These are phyloP conservation scores for Ctenodactylus gundi DNA, from an alignment of 2,113 vertebrate genomes.

Conservation along the genomic window DNA sequence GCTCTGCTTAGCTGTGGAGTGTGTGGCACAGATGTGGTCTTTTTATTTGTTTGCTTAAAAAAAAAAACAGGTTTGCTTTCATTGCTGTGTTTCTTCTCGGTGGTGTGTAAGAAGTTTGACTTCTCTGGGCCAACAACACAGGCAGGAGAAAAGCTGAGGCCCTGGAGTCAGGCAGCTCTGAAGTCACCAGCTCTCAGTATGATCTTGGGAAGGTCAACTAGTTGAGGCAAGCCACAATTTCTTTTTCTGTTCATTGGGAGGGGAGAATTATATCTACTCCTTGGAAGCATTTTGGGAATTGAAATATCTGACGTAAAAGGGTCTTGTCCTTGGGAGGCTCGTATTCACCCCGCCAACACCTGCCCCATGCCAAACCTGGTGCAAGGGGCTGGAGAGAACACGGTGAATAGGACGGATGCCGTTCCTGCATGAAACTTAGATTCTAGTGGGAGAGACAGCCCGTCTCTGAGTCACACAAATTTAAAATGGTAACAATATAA, in stretches of 20 bases:
- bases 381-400: background rate
- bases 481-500: conserved; percentile 44
- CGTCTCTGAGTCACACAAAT: conserved; percentile 10
- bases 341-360: background rate
- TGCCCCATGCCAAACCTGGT: background rate
- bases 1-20: conserved; percentile 19
- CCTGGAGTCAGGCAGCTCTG: too few species aligned
- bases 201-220: background rate
- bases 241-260: background rate
- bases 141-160: background rate
- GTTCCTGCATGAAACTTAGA: background rate
- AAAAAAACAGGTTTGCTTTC: background rate
- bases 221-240: background rate
- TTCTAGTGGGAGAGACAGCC: conserved; percentile 32
- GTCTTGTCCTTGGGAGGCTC: background rate
- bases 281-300: conserved; percentile 15
- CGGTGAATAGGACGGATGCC: background rate
- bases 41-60: background rate
- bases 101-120: background rate
- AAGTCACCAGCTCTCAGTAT: background rate
- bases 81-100: conserved; percentile 7
- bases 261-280: background rate
- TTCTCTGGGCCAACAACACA: background rate
- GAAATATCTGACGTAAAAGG: background rate
- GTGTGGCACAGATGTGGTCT: background rate